Percentiles rank a stretch among this genome's conserved stretches.
Conservation (phyloP, 2,888 invertebrate species). For the Ryuthela nishihirai region DNA sequence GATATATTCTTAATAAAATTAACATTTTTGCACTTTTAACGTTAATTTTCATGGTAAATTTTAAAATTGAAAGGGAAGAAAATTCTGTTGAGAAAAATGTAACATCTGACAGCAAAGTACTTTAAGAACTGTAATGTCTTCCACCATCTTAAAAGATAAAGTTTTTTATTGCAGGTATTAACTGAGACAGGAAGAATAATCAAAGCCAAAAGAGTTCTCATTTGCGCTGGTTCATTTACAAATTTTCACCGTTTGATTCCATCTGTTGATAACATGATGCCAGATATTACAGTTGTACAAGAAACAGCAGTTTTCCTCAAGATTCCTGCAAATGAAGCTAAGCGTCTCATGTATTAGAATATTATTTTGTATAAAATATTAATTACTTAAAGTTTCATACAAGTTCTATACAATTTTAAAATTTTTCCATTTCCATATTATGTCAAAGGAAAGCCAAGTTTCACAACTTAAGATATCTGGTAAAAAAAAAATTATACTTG, state of each 20-base stretch:
- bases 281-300: constrained; percentile 1
- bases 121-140: too few relatives aligned
- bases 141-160: too few relatives aligned
- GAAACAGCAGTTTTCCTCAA: constrained; percentile 5
- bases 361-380: not conserved
- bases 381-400: not conserved
- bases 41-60: too few relatives aligned
- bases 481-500: too few relatives aligned
- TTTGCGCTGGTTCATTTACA: constrained; percentile 21
- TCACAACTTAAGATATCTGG: too few relatives aligned
- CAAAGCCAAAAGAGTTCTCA: constrained; percentile 11
- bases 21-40: too few relatives aligned
- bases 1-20: too few relatives aligned
- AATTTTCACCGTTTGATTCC: constrained; percentile 7
- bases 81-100: constrained; percentile 5
- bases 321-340: constrained; percentile 13
- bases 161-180: constrained; percentile 2
- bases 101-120: too few relatives aligned
- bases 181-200: constrained; percentile 3
- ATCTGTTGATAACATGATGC: not conserved
- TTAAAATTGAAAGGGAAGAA: too few relatives aligned
- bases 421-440: too few relatives aligned
- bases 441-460: too few relatives aligned
- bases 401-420: not conserved
- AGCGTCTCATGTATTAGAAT: constrained; percentile 9